Evolutionary conservation across 2,113 vertebrate genomes (phyloP), one percentile per base, ranked within the genome.

Genomic region (Tiliqua scincoides): DNA sequence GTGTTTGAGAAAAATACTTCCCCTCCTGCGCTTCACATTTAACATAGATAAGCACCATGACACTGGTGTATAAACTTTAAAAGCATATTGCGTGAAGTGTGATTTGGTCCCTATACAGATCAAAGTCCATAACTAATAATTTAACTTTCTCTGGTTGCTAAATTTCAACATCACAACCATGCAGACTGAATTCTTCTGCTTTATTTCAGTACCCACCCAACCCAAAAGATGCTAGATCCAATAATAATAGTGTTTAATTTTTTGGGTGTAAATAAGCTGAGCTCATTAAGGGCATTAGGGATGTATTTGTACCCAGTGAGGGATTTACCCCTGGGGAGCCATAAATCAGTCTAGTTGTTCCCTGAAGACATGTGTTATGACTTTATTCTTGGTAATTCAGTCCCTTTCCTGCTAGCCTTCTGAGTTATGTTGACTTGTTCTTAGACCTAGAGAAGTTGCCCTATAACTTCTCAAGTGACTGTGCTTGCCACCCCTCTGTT

Each of bases 281-380:
- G 57, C 63, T 82, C 77, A 79, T 79, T 77, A 3, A 73, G 27
- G 90, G 70, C 76, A 27, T 37, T 91, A 87, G 52, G 21, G 52
- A 88, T 59, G 32, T 0, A 9, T 14, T 48, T 87, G 76, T 89
- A 30, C 54, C 65, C 32, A 68, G 52, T 76, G 86, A 83, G 65
- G 23, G 74, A 77, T 77, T 71, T 61, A 20, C 52, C 73, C 37
- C 75, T 14, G 10, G 89, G 84, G 62, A 74, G 27, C 43, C 67
- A 85, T 90, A 82, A 40, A 80, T 67, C 72, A 3, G 35, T 83
- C 35, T 43, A 48, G 78, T 8, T 37, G 37, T 20, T 89, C 17
- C 30, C n/a, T 67, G 32, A 76, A 48, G 54, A 20, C 54, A 4
- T 43, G 10, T 2, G 43, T 48, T 48, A 5, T 82, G 67, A 83